phyloP scores from a whole-genome alignment of 2,888 invertebrate genomes.

The Patella ulyssiponensis region DNA sequence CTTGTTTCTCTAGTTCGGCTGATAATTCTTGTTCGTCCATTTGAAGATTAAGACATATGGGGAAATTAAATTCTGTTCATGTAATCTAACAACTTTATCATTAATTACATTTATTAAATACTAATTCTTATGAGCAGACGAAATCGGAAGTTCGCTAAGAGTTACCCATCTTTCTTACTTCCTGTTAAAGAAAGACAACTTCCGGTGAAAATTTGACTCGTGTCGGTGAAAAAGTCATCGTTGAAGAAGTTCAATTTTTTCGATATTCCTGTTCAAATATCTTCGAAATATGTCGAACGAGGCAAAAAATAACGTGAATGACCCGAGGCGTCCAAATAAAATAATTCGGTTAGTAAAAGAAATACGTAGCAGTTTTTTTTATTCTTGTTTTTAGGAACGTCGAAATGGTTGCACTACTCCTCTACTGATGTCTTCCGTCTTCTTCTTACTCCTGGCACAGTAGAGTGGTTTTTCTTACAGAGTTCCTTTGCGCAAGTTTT shows the following conservation, averaged over 20 bases:
- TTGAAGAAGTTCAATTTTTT: neutral
- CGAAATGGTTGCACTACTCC: too few relatives aligned
- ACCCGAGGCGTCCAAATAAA: slow-evolving; percentile 48
- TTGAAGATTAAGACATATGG: neutral
- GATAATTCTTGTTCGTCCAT: neutral
- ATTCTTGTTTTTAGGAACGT: too few relatives aligned
- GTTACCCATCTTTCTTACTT: neutral
- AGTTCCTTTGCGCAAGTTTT: too few relatives aligned
- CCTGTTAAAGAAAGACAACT: neutral
- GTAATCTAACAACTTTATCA: neutral
- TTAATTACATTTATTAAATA: neutral
- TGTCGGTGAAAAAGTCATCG: neutral
- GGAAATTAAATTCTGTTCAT: neutral
- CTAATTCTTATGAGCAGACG: neutral
- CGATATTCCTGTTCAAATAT: neutral
- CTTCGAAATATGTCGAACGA: slow-evolving; percentile 5
- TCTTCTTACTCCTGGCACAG: too few relatives aligned
- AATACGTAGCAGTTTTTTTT: too few relatives aligned
- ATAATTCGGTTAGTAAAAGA: slow-evolving; percentile 42
- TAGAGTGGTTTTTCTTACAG: too few relatives aligned
- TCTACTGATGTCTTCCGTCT: too few relatives aligned
- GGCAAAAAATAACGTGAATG: slow-evolving; percentile 40
- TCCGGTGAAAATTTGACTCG: neutral
- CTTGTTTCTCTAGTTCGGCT: neutral
- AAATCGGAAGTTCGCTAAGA: neutral